These are phyloP conservation scores for Cerceris ruficornis DNA, from an alignment of 2,888 invertebrate species.

Conservation along the genomic window DNA sequence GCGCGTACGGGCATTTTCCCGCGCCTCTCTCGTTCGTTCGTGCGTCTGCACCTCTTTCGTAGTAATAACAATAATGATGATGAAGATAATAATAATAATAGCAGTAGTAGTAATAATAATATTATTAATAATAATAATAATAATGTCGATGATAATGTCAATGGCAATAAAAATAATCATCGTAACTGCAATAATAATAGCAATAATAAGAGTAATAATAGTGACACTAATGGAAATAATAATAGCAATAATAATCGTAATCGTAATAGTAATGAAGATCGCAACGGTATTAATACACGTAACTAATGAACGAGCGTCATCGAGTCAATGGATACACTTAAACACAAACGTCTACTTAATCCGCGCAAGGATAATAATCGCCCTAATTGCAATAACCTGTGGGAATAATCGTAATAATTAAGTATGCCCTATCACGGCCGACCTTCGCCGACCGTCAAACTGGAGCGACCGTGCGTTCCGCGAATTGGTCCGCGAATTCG, in stretches of 20 bases:
- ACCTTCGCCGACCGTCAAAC: constrained; percentile 25
- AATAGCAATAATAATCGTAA: constrained; percentile 37
- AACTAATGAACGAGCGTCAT: constrained; percentile 58
- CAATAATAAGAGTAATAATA: constrained; percentile 20
- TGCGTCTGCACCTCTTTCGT: too few relatives aligned
- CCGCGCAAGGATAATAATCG: constrained; percentile 53
- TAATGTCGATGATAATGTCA: constrained; percentile 34
- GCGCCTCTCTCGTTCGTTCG: too few relatives aligned
- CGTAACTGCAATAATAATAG: constrained; percentile 1
- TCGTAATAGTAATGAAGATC: constrained; percentile 44
- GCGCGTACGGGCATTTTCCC: too few relatives aligned
- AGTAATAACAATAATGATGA: too few relatives aligned
- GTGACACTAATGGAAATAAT: constrained; percentile 38
- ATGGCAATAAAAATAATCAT: constrained; percentile 13
- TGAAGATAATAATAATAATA: too few relatives aligned
- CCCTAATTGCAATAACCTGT: constrained; percentile 37
- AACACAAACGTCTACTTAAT: constrained; percentile 49
- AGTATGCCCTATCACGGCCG: constrained; percentile 43
- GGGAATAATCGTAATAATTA: constrained; percentile 23
- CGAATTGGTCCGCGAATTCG: neutral
- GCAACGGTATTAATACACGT: constrained; percentile 53
- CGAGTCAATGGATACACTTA: constrained; percentile 58
- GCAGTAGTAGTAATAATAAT: constrained; percentile 32
- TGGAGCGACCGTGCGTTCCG: neutral
- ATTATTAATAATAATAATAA: constrained; percentile 31